Evolutionary conservation across 2,888 invertebrate species (phyloP).

Genomic region (Agriotes lineatus): DNA sequence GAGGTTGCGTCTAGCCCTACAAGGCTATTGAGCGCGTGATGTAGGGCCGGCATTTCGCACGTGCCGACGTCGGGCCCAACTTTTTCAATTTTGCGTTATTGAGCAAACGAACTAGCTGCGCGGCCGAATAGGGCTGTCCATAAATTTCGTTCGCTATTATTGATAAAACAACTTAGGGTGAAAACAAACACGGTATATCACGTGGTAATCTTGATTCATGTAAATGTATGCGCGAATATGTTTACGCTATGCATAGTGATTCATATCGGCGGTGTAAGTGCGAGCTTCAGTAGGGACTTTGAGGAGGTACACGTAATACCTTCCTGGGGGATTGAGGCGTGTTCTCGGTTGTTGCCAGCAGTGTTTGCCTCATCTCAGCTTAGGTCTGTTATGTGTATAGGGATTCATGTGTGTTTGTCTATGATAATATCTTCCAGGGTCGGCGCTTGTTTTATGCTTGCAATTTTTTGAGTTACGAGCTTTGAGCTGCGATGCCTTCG

Average conservation of each 20-base stretch:
- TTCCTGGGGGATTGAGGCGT: constrained; percentile 28
- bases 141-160: background rate
- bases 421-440: constrained; percentile 15
- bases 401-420: constrained; percentile 24
- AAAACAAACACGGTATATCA: constrained; percentile 11
- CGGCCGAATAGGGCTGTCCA: background rate
- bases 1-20: too few species aligned
- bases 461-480: constrained; percentile 7
- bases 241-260: constrained; percentile 35
- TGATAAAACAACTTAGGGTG: constrained; percentile 20
- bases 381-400: constrained; percentile 18
- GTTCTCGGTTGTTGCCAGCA: constrained; percentile 17
- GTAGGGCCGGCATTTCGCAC: background rate
- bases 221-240: constrained; percentile 35
- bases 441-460: constrained; percentile 3
- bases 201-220: constrained; percentile 34
- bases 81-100: constrained; percentile 2
- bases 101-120: background rate
- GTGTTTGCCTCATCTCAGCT: constrained; percentile 24
- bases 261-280: constrained; percentile 26
- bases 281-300: constrained; percentile 22
- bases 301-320: constrained; percentile 25
- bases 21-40: constrained; percentile 3
- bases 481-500: background rate
- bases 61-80: background rate